Conservation (phyloP, 2,888 invertebrate species). For the Autographa pulchrina region DNA sequence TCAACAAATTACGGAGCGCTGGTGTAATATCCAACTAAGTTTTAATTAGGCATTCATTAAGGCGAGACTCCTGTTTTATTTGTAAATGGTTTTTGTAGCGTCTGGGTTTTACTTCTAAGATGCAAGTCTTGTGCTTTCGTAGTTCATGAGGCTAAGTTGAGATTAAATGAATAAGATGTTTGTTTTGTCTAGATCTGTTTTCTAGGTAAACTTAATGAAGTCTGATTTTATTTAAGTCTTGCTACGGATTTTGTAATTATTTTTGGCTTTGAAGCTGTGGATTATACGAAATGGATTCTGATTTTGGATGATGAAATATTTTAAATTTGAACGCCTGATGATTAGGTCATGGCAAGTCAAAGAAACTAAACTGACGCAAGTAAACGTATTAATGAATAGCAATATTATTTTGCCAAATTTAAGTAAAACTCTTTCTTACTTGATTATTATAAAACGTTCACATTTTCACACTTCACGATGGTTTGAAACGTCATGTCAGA, state of each 20-base stretch:
- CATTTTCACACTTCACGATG: too few relatives aligned
- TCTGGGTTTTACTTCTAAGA: constrained; percentile 56
- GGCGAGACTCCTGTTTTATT: constrained; percentile 70
- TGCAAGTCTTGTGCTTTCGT: constrained; percentile 30
- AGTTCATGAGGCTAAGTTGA: constrained; percentile 14
- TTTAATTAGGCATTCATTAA: constrained; percentile 79
- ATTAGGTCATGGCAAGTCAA: constrained; percentile 14
- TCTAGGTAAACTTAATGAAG: constrained; percentile 1
- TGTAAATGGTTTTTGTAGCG: constrained; percentile 68
- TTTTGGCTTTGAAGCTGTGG: background rate
- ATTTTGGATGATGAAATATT: background rate
- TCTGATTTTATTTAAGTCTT: background rate
- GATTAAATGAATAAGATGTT: constrained; percentile 34
- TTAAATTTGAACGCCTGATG: constrained; percentile 28
- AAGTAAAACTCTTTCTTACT: too few relatives aligned
- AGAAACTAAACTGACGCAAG: background rate
- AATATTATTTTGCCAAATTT: too few relatives aligned
- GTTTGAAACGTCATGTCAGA: too few relatives aligned
- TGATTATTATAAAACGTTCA: too few relatives aligned
- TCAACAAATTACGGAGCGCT: constrained; percentile 38
- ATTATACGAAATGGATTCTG: background rate
- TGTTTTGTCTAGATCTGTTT: constrained; percentile 16
- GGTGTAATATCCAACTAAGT: constrained; percentile 67
- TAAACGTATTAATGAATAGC: background rate
- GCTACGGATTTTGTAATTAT: background rate